Conservation (phyloP, 2,113 vertebrate species). For the Bombycilla garrulus region DNA sequence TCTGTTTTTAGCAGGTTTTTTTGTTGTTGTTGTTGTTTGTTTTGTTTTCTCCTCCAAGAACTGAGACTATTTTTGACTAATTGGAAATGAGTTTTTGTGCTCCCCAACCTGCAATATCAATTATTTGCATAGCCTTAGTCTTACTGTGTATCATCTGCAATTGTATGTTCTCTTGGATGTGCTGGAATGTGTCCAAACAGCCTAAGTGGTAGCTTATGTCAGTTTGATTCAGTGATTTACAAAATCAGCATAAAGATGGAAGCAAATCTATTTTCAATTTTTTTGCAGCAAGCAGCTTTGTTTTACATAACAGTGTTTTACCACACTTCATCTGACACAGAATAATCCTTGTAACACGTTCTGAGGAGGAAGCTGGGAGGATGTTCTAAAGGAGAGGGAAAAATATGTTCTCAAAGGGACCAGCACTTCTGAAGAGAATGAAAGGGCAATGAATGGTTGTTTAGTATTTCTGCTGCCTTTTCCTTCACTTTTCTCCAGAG, state of each 20-base stretch:
- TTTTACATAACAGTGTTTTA: background rate
- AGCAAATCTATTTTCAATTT: background rate
- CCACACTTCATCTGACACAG: background rate
- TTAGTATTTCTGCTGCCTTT: background rate
- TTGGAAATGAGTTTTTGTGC: background rate
- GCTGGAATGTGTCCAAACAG: background rate
- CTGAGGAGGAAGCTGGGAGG: background rate
- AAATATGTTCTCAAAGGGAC: background rate
- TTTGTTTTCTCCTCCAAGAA: background rate
- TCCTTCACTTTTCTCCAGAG: background rate
- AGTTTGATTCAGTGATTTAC: background rate
- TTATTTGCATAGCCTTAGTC: background rate
- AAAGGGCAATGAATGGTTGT: background rate
- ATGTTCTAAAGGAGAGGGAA: background rate
- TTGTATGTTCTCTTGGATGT: background rate
- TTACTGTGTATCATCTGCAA: background rate
- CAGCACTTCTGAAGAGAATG: background rate
- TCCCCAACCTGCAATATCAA: background rate
- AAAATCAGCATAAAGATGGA: background rate
- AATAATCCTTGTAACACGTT: background rate
- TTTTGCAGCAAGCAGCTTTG: background rate
- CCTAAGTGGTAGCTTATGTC: background rate
- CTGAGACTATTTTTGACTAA: background rate
- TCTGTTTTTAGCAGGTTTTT: background rate
- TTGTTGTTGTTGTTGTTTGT: background rate